Evolutionary conservation across 2,797 vertebrate genomes (phyloP).

Genomic region (Smutsia gigantea): DNA sequence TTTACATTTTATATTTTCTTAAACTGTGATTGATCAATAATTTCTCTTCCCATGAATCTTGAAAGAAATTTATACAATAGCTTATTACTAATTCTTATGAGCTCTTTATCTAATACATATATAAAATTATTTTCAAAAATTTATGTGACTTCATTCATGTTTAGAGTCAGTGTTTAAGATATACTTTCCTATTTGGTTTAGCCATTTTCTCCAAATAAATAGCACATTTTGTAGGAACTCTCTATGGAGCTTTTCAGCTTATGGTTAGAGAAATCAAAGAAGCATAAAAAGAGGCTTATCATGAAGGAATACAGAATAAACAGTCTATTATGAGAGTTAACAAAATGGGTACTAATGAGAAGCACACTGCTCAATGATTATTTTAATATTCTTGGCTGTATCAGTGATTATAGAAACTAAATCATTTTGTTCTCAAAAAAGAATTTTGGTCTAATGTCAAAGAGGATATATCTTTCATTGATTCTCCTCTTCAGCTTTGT

Average conservation of each 20-base stretch:
- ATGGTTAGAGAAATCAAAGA: background rate
- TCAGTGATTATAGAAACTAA: constrained; percentile 14
- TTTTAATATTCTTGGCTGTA: constrained; percentile 36
- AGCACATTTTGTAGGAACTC: background rate
- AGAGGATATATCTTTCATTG: background rate
- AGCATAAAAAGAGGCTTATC: background rate
- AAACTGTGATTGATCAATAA: background rate
- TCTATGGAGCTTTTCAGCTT: background rate
- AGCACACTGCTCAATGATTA: background rate
- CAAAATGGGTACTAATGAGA: background rate
- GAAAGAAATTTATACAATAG: background rate
- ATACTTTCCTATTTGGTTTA: background rate
- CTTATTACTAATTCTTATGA: background rate
- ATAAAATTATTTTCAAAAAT: background rate
- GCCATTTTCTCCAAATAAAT: background rate
- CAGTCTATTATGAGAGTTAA: background rate
- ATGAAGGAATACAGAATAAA: background rate
- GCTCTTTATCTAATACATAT: background rate
- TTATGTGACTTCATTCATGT: background rate
- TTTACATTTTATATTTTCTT: background rate
- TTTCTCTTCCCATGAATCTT: background rate
- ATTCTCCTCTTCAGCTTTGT: background rate
- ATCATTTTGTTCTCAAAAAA: constrained; percentile 63
- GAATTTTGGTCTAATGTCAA: background rate
- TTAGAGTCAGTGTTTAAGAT: background rate